Evolutionary conservation across 2,797 vertebrate genomes (phyloP).

Genomic region (Cynodonichthys magdalenae): DNA sequence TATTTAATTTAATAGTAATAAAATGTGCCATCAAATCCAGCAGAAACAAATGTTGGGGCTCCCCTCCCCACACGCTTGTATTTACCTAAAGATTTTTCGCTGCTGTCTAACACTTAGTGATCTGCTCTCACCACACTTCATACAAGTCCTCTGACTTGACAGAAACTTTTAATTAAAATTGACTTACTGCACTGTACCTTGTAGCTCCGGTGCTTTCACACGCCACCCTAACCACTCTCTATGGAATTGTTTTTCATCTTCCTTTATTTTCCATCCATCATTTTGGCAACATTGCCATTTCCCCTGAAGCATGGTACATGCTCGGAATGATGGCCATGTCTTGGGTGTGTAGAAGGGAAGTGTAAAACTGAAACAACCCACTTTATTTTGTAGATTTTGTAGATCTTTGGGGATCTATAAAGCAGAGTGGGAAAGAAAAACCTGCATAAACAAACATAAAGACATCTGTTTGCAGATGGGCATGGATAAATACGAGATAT

Average conservation of each 20-base stretch:
- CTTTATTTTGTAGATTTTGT: slow-evolving; percentile 3
- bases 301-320: slow-evolving; percentile 15
- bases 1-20: too few species aligned
- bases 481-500: slow-evolving; percentile 7
- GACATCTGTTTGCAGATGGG: slow-evolving; percentile 3
- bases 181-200: slow-evolving; percentile 39
- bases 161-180: slow-evolving; percentile 59
- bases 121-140: slow-evolving; percentile 20
- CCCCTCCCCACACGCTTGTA: neutral
- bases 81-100: neutral
- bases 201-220: slow-evolving; percentile 27
- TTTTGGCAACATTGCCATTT: slow-evolving; percentile 30
- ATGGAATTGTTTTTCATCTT: slow-evolving; percentile 41
- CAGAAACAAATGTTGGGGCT: neutral
- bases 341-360: neutral
- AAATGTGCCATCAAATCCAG: neutral
- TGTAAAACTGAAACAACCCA: slow-evolving; percentile 1
- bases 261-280: slow-evolving; percentile 54
- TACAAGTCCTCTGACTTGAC: slow-evolving; percentile 25
- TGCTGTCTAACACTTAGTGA: slow-evolving; percentile 8
- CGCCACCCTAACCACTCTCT: slow-evolving; percentile 30
- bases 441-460: neutral
- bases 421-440: slow-evolving; percentile 9
- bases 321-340: slow-evolving; percentile 22
- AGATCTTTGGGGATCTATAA: slow-evolving; percentile 5